Conservation (phyloP, 2,888 invertebrate species). For the Prenolepis imparis region DNA sequence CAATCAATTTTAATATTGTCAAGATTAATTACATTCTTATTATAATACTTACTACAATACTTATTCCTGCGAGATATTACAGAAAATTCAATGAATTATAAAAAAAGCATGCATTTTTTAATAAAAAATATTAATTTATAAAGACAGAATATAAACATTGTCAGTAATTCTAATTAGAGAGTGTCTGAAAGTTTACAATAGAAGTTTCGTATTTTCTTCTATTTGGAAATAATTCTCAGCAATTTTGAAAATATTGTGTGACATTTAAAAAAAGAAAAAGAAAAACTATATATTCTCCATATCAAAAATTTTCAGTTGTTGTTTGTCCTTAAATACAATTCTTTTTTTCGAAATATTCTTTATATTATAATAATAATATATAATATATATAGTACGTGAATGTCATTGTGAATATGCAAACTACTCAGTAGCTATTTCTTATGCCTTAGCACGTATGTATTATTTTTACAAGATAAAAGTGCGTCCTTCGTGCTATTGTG, state of each 20-base stretch:
- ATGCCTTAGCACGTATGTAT: slow-evolving; percentile 27
- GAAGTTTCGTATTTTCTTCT: neutral
- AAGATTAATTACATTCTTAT: neutral
- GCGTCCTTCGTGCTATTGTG: neutral
- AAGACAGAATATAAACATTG: slow-evolving; percentile 1
- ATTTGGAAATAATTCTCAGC: neutral
- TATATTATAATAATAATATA: neutral
- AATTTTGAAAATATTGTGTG: neutral
- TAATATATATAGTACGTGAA: neutral
- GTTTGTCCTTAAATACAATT: neutral
- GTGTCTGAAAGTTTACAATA: neutral
- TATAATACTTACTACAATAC: neutral
- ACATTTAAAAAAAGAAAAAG: neutral
- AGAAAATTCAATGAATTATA: neutral
- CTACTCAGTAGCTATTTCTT: slow-evolving; percentile 26
- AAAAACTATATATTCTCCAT: neutral
- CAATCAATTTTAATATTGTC: neutral
- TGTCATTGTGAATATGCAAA: neutral
- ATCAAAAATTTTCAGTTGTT: neutral
- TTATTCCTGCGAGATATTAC: neutral
- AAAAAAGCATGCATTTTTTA: neutral
- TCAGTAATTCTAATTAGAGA: neutral
- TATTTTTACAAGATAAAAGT: slow-evolving; percentile 33
- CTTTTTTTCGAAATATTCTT: neutral
- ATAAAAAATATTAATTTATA: neutral